phyloP scores from a whole-genome alignment of 2,888 invertebrate genomes.

The Chymomyza amoena region DNA sequence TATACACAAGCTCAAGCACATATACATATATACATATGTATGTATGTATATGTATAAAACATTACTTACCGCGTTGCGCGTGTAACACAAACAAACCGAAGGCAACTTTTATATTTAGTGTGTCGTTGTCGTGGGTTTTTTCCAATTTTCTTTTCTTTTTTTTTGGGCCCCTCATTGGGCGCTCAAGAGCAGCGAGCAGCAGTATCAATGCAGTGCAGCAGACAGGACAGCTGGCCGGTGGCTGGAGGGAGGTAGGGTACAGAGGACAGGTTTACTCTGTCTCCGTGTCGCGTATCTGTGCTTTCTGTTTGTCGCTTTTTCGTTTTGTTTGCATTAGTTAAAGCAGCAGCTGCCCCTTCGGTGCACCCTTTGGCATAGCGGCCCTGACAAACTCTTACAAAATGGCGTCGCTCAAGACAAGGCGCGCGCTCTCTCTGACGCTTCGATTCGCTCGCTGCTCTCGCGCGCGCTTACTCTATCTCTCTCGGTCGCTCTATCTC shows the following conservation, averaged over 20 bases:
- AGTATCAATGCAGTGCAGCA: constrained; percentile 31
- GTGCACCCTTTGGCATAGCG: constrained; percentile 21
- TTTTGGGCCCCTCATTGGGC: not conserved
- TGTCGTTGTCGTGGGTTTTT: not conserved
- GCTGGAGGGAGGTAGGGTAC: not conserved
- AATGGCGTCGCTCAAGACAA: constrained; percentile 30
- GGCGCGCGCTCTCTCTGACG: not conserved
- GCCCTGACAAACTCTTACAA: constrained; percentile 15
- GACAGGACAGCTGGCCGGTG: too few relatives aligned
- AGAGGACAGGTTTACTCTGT: not conserved
- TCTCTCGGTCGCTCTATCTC: not conserved
- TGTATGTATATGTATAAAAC: constrained; percentile 29
- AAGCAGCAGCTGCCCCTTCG: constrained; percentile 12
- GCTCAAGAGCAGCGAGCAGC: constrained; percentile 16
- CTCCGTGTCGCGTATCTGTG: not conserved
- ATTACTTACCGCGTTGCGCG: constrained; percentile 47
- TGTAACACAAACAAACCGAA: constrained; percentile 43
- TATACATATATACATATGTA: not conserved
- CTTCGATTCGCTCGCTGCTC: not conserved
- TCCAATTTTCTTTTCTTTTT: not conserved
- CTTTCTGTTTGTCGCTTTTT: constrained; percentile 1
- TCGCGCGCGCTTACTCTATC: not conserved
- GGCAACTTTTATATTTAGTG: constrained; percentile 45
- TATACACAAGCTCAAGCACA: not conserved
- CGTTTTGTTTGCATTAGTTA: constrained; percentile 40